Evolutionary conservation across 2,888 invertebrate genomes (phyloP).

Genomic region (Lycia hirtaria): DNA sequence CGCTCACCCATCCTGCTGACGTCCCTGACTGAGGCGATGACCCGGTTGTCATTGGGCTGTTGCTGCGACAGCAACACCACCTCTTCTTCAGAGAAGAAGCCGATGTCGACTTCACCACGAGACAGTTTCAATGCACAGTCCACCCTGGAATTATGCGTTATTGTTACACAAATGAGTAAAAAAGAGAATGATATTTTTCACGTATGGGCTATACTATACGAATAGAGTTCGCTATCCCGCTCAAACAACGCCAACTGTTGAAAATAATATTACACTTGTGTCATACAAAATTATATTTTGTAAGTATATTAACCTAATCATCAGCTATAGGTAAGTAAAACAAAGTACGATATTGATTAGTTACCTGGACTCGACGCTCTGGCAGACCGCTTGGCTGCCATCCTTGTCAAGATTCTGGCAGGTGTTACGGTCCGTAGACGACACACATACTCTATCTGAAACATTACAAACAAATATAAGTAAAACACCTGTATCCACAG

Average conservation of each 20-base stretch:
- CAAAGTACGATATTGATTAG: no score
- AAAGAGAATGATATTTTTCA: no score
- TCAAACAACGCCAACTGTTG: no score
- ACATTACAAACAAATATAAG: constrained; percentile 35
- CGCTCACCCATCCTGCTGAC: constrained; percentile 64
- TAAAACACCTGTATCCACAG: neutral
- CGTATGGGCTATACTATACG: no score
- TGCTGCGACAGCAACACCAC: constrained; percentile 80
- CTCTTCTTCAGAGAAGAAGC: constrained; percentile 87
- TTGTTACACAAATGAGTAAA: no score
- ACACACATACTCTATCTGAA: constrained; percentile 72
- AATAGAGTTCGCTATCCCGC: no score
- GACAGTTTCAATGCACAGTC: constrained; percentile 86
- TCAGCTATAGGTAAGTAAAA: no score
- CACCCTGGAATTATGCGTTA: constrained; percentile 63
- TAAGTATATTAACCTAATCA: no score
- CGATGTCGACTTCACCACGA: constrained; percentile 83
- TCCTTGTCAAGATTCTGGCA: constrained; percentile 72
- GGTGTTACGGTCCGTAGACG: constrained; percentile 40
- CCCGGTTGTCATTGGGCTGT: constrained; percentile 68
- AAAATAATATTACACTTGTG: no score
- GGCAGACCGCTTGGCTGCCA: constrained; percentile 70
- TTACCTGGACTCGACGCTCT: constrained; percentile 69
- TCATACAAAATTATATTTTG: no score
- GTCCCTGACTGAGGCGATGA: constrained; percentile 79